Evolutionary conservation across 1,140 invertebrate genomes (phyloP).

Genomic region (Diuraphis noxia): DNA sequence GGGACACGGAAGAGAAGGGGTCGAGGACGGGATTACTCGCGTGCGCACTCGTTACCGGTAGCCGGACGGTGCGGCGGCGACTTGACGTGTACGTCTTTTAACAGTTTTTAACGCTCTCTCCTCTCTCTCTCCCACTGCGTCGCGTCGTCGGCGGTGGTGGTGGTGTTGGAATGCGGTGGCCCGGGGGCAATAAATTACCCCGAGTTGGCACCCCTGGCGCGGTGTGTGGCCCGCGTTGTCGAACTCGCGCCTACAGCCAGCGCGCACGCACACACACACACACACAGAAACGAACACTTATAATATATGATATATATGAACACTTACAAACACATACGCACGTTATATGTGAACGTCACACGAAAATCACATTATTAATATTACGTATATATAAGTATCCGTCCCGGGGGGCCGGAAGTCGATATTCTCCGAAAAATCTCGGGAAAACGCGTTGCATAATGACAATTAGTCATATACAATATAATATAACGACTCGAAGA

Average conservation of each 20-base stretch:
- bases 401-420: neutral
- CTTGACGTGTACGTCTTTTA: conserved; percentile 21
- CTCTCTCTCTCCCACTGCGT: neutral
- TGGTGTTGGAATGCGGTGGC: conserved; percentile 7
- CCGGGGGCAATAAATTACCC: conserved; percentile 37
- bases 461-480: neutral
- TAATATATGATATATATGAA: neutral
- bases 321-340: no score
- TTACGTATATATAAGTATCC: neutral
- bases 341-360: conserved; percentile 2
- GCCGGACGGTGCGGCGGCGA: neutral
- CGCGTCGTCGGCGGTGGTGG: neutral
- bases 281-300: neutral
- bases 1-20: neutral
- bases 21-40: neutral
- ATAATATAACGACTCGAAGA: neutral
- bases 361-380: neutral
- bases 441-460: neutral
- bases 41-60: conserved; percentile 28
- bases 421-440: neutral
- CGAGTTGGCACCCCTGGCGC: conserved; percentile 46
- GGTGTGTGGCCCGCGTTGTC: conserved; percentile 28
- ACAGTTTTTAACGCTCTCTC: neutral
- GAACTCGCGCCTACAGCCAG: neutral
- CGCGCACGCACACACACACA: neutral